Percentiles rank a stretch among this genome's conserved stretches.
Evolutionary conservation across 2,113 vertebrate species (phyloP).

Genomic region (Tympanuchus pallidicinctus): DNA sequence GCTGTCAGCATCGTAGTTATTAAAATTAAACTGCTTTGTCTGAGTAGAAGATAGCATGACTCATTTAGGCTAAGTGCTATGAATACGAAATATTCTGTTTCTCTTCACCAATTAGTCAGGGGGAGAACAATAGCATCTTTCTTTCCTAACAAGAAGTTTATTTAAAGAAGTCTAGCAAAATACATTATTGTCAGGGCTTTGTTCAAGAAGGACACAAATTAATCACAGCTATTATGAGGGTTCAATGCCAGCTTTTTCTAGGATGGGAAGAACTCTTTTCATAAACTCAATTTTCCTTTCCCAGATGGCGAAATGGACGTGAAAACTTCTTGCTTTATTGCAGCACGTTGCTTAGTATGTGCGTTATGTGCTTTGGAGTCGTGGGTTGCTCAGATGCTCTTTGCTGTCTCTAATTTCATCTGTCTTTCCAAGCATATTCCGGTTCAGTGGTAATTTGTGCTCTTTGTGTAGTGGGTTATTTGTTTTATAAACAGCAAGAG

Average conservation of each 20-base stretch:
- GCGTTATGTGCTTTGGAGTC: background rate
- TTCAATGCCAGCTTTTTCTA: background rate
- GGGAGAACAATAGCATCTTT: constrained; percentile 44
- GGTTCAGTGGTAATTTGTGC: background rate
- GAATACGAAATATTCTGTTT: constrained; percentile 54
- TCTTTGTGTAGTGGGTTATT: background rate
- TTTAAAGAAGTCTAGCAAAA: constrained; percentile 17
- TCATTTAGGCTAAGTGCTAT: constrained; percentile 49
- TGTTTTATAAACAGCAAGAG: background rate
- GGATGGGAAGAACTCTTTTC: background rate
- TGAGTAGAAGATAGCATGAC: constrained; percentile 49
- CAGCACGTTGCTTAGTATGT: background rate
- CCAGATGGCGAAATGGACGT: background rate
- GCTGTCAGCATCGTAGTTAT: constrained; percentile 51
- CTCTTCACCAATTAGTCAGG: background rate
- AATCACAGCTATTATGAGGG: background rate
- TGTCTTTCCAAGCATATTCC: background rate
- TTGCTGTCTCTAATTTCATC: background rate
- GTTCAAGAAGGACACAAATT: background rate
- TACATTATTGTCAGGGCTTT: constrained; percentile 19
- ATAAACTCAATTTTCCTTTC: background rate
- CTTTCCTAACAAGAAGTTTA: constrained; percentile 30
- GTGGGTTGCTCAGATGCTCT: background rate
- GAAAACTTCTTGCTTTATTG: background rate
- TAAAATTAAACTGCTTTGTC: constrained; percentile 58